A percentile compares a stretch with the other conserved stretches of the same genome.
phyloP scores from a whole-genome alignment of 64 coral and sea anemone genomes.

The Trachythela sp. region DNA sequence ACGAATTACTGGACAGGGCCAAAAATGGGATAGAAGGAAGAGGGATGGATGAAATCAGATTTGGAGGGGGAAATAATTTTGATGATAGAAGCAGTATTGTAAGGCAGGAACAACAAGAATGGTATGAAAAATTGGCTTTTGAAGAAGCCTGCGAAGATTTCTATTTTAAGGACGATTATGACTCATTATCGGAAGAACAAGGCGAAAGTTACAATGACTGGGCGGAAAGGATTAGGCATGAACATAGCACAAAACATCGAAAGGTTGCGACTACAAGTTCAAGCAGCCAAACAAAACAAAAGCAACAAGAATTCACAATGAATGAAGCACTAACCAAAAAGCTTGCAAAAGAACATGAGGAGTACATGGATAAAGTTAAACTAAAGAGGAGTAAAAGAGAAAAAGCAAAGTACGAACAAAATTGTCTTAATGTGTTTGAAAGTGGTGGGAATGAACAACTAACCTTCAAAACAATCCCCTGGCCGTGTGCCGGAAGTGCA shows the following conservation, averaged over 20 bases:
- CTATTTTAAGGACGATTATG: slow-evolving; percentile 31
- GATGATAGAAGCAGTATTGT: neutral
- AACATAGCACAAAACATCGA: slow-evolving; percentile 55
- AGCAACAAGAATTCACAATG: neutral
- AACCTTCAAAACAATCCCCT: slow-evolving; percentile 57
- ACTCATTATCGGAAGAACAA: neutral
- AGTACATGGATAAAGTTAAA: slow-evolving; percentile 57
- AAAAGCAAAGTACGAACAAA: slow-evolving; percentile 55
- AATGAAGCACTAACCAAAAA: slow-evolving; percentile 43
- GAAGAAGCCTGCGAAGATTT: slow-evolving; percentile 68
- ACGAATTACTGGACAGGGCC: slow-evolving; percentile 29
- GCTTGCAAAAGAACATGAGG: slow-evolving; percentile 62
- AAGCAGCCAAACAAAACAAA: slow-evolving; percentile 14
- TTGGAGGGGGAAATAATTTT: no score
- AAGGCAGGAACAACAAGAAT: slow-evolving; percentile 39
- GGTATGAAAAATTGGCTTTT: slow-evolving; percentile 58
- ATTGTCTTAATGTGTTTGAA: slow-evolving; percentile 57
- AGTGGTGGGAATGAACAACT: slow-evolving; percentile 10
- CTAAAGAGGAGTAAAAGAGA: slow-evolving; percentile 31
- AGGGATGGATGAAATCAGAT: no score
- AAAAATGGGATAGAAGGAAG: neutral
- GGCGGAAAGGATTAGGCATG: slow-evolving; percentile 69
- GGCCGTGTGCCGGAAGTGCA: slow-evolving; percentile 63
- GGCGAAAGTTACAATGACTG: slow-evolving; percentile 78
- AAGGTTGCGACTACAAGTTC: neutral